Evolutionary conservation across 2,797 vertebrate species (phyloP).

Genomic region (Sternarchorhynchus goeldii): DNA sequence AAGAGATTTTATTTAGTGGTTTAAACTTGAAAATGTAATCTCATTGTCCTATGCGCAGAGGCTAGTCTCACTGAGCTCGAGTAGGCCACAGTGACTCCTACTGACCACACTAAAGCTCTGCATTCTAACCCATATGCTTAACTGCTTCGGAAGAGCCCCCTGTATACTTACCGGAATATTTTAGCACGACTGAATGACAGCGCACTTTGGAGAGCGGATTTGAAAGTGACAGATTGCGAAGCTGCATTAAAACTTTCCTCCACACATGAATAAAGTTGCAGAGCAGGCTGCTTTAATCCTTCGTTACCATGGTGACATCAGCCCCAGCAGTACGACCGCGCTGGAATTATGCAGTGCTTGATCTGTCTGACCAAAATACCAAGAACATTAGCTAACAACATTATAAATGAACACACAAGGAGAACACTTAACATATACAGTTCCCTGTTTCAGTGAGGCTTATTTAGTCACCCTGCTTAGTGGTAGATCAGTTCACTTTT

Average conservation of each 20-base stretch:
- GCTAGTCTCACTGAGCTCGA: not conserved
- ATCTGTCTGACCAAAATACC: slow-evolving; percentile 56
- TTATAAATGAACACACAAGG: not conserved
- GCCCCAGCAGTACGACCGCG: slow-evolving; percentile 53
- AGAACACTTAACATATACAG: not conserved
- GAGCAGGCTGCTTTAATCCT: slow-evolving; percentile 58
- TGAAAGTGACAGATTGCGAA: slow-evolving; percentile 50
- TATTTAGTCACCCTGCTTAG: slow-evolving; percentile 6
- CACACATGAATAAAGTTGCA: slow-evolving; percentile 58
- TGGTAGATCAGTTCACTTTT: not conserved
- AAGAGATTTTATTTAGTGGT: not conserved
- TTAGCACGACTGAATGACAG: slow-evolving; percentile 46
- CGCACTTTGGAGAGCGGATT: slow-evolving; percentile 42
- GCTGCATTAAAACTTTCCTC: slow-evolving; percentile 52
- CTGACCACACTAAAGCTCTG: not conserved
- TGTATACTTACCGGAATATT: slow-evolving; percentile 38
- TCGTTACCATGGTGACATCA: slow-evolving; percentile 63
- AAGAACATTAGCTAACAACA: slow-evolving; percentile 42
- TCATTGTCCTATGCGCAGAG: too few species aligned
- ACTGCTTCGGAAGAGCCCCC: slow-evolving; percentile 16
- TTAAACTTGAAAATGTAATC: not conserved
- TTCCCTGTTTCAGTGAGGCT: slow-evolving; percentile 9
- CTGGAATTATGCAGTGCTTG: slow-evolving; percentile 55
- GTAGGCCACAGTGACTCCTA: not conserved
- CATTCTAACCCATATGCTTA: slow-evolving; percentile 4